Percentiles rank a stretch among this genome's conserved stretches.
Conservation (phyloP, 1,140 invertebrate species). For the Pomacea maculata region DNA sequence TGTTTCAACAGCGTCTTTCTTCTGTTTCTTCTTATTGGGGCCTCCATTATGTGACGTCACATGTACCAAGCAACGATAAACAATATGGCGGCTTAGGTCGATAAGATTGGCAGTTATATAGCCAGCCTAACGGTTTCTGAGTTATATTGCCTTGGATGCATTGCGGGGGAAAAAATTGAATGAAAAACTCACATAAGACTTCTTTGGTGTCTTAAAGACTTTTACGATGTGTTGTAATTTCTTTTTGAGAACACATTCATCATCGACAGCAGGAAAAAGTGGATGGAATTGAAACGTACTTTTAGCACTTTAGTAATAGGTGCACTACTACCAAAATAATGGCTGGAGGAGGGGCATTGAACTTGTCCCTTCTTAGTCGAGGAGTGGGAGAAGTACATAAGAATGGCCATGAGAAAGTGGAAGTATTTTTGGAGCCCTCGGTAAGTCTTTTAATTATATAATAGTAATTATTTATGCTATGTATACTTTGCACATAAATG, state of each 20-base stretch:
- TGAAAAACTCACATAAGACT: no score
- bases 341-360: conserved; percentile 46
- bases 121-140: no score
- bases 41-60: conserved; percentile 24
- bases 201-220: background rate
- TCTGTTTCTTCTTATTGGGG: background rate
- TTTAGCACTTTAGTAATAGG: background rate
- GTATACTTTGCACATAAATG: background rate
- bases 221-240: background rate
- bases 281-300: background rate
- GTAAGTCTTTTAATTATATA: conserved; percentile 35
- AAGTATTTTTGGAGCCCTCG: conserved; percentile 62
- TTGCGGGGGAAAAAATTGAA: no score
- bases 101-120: no score
- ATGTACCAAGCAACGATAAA: conserved; percentile 32
- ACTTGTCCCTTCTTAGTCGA: conserved; percentile 61
- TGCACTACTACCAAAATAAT: conserved; percentile 5
- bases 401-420: conserved; percentile 63
- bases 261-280: background rate
- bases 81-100: conserved; percentile 22
- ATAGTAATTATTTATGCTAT: no score
- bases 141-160: no score
- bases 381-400: conserved; percentile 60
- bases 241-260: background rate
- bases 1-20: no score